Base-by-base conservation (phyloP, 2,113 vertebrate genomes). In the Cynopterus brachyotis region DNA sequence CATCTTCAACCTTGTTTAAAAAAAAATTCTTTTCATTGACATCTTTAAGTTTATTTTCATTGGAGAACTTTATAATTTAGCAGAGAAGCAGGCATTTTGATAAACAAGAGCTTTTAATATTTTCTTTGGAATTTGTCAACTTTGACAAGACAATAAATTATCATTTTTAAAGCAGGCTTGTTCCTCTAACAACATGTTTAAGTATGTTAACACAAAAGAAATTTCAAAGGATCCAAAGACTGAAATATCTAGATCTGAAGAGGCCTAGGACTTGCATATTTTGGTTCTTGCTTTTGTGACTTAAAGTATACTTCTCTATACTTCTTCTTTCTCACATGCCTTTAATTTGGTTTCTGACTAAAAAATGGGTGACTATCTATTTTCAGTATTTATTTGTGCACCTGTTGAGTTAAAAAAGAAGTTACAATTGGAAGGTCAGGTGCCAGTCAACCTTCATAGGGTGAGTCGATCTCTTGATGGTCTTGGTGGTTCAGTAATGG, bases 131-230 rank as follows among this genome's bases (percentile, higher is more conserved):
- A 92, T 88, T 85, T 89, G 16, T 50, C 53, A 92, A 0, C 26
- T 55, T 96, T 70, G 93, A 88, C 30, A 30, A 90, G 73, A 98
- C 97, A 97, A 83, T n/a, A 89, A 95, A 20, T 5, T 50, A 35
- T 28, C 12, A 59, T 79, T 96, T 84, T 96, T 97, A 92, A 93
- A 96, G 2, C 16, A 75, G 55, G 47, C 28, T 82, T 16, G 69
- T 87, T 93, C 79, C 82, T 67, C 94, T 35, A 97, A 57, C 35
- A 66, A 57, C n/a, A 66, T 35, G 59, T 66, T 60, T 82, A 62
- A 35, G 28, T 22, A 64, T 84, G n/a, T 80, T 92, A 95, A 94
- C 92, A 59, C 28, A 30, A 78, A 95, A 50, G 59, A 53, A 73
- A 66, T 69, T 92, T 53, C 60, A 87, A 72, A 85, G 40, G 75